Base-by-base conservation (phyloP, 1,140 invertebrate genomes). In the Myzus persicae region DNA sequence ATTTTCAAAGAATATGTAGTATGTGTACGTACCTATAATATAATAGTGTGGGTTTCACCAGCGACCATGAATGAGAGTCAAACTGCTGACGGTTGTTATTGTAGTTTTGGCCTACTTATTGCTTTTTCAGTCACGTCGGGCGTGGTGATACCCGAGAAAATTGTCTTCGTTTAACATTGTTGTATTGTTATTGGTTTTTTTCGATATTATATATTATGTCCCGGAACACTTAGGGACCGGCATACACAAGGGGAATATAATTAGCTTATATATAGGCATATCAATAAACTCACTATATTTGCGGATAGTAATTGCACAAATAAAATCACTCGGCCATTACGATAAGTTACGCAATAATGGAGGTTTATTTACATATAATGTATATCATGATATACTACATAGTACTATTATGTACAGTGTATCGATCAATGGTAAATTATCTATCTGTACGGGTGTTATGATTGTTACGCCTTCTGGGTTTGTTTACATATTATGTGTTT, bases 291-390 rank as follows among this genome's bases (percentile, higher is more conserved):
- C 54, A 90, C 88, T 76, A n/a, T 76, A n/a, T 40, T 54, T 42
- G 24, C 26, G 18, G n/a, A 90, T 59, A 59, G 22, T 90, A 90
- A 90, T 92, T 92, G 91, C 36, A 76, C 81, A 84, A 92, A 84
- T 51, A 92, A 93, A 93, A 93, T 93, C 91, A 40, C 81, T 93
- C 76, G 81, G 81, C 91, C 81, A 84, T 92, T 51, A 92, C 91
- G 11, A 8, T 24, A 31, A 42, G 31, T 92, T 92, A 92, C 36
- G 20, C 22, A 92, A 92, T 46, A 84, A 82, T 40, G 46, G 91
- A 6, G 22, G 91, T 84, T 82, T 92, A 92, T 92, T 92, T 92
- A 92, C 90, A 91, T 91, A 51, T 90, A 88, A 84, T 44, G 44
- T 48, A 36, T 40, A 84, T 42, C 82, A 87, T 40, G 18, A 31